A percentile compares a stretch with the other conserved stretches of the same genome.
Evolutionary conservation across 2,113 vertebrate species (phyloP).

Genomic region (Cettia cetti): DNA sequence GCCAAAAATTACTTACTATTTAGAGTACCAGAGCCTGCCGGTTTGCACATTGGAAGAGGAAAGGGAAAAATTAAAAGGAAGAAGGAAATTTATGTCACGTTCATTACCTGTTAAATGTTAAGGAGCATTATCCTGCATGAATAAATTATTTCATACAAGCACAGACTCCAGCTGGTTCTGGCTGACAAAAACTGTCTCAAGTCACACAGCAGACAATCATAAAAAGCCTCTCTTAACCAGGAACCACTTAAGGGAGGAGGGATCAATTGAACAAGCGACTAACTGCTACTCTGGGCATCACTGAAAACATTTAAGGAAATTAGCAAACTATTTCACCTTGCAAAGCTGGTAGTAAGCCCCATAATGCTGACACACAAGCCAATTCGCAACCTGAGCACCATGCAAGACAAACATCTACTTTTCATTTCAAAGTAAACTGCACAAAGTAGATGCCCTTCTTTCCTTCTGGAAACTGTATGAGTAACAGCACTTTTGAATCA

Average conservation of each 20-base stretch:
- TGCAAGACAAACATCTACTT: slow-evolving; percentile 51
- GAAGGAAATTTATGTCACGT: slow-evolving; percentile 80
- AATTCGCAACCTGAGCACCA: neutral
- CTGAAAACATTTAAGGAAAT: slow-evolving; percentile 74
- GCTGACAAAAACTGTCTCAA: slow-evolving; percentile 70
- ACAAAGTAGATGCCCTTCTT: slow-evolving; percentile 7
- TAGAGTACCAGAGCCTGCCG: slow-evolving; percentile 78
- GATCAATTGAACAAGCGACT: slow-evolving; percentile 69
- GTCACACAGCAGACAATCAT: slow-evolving; percentile 71
- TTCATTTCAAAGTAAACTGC: slow-evolving; percentile 47
- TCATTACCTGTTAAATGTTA: slow-evolving; percentile 86
- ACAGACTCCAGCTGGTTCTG: slow-evolving; percentile 68
- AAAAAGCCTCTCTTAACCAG: slow-evolving; percentile 72
- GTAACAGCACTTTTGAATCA: neutral
- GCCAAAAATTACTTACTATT: slow-evolving; percentile 89
- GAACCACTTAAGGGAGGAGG: slow-evolving; percentile 69
- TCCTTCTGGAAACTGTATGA: neutral
- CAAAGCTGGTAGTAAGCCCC: slow-evolving; percentile 57
- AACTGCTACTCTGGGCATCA: slow-evolving; percentile 74
- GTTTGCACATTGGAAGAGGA: slow-evolving; percentile 82
- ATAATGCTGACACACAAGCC: slow-evolving; percentile 42
- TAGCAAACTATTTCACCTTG: slow-evolving; percentile 72
- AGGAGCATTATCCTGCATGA: slow-evolving; percentile 77
- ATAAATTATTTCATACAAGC: slow-evolving; percentile 79
- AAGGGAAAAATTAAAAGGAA: slow-evolving; percentile 82